Conservation (phyloP, 2,888 invertebrate genomes). For the Lasioglossum lativentre region DNA sequence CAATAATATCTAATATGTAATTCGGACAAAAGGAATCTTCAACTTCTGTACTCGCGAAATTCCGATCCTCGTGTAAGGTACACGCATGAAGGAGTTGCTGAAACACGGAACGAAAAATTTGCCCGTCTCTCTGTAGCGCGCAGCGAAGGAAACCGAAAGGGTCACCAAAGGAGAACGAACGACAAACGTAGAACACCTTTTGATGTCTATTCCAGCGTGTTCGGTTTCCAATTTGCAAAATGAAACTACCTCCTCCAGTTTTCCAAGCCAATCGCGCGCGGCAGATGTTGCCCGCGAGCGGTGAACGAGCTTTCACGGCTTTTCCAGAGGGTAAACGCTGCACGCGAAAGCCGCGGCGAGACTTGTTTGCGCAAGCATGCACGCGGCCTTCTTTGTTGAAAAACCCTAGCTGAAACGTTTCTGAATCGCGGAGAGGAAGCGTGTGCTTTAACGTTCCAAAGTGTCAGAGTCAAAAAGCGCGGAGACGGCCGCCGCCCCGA, state of each 20-base stretch:
- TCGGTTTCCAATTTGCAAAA: conserved; percentile 65
- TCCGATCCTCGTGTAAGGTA: not conserved
- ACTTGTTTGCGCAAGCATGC: conserved; percentile 59
- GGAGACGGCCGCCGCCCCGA: conserved; percentile 15
- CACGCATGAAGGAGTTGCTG: not conserved
- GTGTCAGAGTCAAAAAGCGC: conserved; percentile 46
- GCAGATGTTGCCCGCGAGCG: conserved; percentile 55
- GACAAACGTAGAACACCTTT: conserved; percentile 41
- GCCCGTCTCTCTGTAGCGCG: not conserved
- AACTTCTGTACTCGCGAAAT: not conserved
- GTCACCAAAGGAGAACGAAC: conserved; percentile 15
- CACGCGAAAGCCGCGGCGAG: conserved; percentile 35
- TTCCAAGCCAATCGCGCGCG: conserved; percentile 59
- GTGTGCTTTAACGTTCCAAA: conserved; percentile 45
- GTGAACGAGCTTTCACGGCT: conserved; percentile 39
- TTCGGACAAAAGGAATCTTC: too few species aligned
- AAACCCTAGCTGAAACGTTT: conserved; percentile 46
- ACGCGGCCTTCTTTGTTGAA: conserved; percentile 39
- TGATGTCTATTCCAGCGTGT: conserved; percentile 49
- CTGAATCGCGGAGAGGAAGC: conserved; percentile 33
- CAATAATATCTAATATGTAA: too few species aligned
- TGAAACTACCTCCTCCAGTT: conserved; percentile 57
- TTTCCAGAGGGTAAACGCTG: conserved; percentile 34
- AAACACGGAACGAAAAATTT: not conserved
- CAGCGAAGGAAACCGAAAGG: conserved; percentile 14